phyloP scores from a whole-genome alignment of 2,797 vertebrate species.

The Ambastaia sidthimunki region DNA sequence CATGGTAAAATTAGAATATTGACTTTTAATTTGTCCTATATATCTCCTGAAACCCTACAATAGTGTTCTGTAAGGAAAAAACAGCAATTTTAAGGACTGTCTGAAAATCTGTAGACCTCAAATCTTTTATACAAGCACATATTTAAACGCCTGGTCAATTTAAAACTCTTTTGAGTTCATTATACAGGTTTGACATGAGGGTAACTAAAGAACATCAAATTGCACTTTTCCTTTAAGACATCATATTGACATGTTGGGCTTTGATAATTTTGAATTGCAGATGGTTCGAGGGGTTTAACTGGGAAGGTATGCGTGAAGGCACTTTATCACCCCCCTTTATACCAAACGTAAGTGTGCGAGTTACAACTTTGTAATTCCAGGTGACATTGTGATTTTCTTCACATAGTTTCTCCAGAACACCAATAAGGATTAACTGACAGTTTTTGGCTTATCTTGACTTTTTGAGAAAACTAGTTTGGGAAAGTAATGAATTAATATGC shows the following conservation, averaged over 20 bases:
- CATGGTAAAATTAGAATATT: too few species aligned
- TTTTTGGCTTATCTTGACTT: neutral
- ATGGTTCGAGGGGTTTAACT: slow-evolving; percentile 99
- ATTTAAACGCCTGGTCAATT: neutral
- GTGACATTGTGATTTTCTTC: neutral
- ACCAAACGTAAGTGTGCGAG: slow-evolving; percentile 87
- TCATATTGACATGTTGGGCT: neutral
- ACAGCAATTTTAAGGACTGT: too few species aligned
- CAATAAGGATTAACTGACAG: neutral
- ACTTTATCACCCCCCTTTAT: slow-evolving; percentile 95
- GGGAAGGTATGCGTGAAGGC: slow-evolving; percentile 96
- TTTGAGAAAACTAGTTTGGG: neutral
- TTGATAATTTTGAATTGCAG: slow-evolving; percentile 68
- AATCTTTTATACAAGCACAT: neutral
- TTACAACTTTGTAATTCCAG: neutral
- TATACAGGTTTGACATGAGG: neutral
- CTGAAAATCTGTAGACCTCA: neutral
- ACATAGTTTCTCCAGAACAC: neutral
- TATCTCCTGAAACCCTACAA: too few species aligned
- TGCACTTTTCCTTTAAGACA: neutral
- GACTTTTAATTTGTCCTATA: too few species aligned
- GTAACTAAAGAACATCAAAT: too few species aligned
- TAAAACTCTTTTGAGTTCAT: neutral
- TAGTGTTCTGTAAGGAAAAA: too few species aligned
- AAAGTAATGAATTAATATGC: neutral